phyloP scores from a whole-genome alignment of 1,140 invertebrate species.

The Microplitis mediator region DNA sequence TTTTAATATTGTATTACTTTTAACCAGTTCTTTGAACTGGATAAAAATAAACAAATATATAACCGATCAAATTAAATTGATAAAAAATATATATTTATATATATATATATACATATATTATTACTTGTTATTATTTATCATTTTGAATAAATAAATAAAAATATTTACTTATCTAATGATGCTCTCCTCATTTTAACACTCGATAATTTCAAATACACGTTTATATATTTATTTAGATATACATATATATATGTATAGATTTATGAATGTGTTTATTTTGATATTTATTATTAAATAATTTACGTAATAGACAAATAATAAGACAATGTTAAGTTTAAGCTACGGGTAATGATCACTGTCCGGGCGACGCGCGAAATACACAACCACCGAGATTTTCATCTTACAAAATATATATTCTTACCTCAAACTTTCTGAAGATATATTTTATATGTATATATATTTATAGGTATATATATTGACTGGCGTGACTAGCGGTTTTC shows the following conservation, averaged over 20 bases:
- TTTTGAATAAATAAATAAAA: slow-evolving; percentile 14
- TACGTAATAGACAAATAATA: slow-evolving; percentile 43
- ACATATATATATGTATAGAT: too few species aligned
- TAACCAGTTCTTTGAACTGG: too few species aligned
- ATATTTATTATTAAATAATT: slow-evolving; percentile 24
- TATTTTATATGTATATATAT: background rate
- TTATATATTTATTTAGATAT: slow-evolving; percentile 3
- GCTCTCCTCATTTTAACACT: slow-evolving; percentile 49
- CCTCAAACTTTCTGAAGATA: slow-evolving; percentile 13
- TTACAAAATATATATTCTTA: slow-evolving; percentile 48
- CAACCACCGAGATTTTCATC: slow-evolving; percentile 47
- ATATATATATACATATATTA: background rate
- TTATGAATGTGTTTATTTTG: slow-evolving; percentile 6
- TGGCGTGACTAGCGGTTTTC: background rate
- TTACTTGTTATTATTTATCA: background rate
- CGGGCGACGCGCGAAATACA: slow-evolving; percentile 39
- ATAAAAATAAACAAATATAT: too few species aligned
- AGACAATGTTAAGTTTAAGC: slow-evolving; percentile 7
- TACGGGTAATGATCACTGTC: slow-evolving; percentile 37
- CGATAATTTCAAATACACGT: slow-evolving; percentile 12
- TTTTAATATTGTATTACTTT: too few species aligned
- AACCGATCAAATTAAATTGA: background rate
- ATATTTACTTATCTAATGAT: slow-evolving; percentile 54
- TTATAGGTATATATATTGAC: slow-evolving; percentile 23
- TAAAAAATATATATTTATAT: background rate